A percentile compares a stretch with the other conserved stretches of the same genome.
Evolutionary conservation across 2,797 vertebrate species (phyloP).

Genomic region (Microctenopoma stevenorrisi): DNA sequence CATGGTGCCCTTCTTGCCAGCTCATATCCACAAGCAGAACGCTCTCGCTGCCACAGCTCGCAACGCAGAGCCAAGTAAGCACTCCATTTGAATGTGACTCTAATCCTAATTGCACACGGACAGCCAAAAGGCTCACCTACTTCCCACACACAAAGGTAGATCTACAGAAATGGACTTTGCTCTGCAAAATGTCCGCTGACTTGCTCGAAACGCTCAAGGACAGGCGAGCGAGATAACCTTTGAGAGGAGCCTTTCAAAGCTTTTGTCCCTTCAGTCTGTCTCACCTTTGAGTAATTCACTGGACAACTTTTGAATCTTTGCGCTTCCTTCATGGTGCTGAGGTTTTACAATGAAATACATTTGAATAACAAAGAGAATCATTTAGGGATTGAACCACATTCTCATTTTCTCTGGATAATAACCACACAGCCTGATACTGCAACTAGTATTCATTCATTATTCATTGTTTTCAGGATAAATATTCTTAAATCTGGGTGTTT

Average conservation of each 20-base stretch:
- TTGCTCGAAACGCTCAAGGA: conserved; percentile 68
- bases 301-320: conserved; percentile 69
- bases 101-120: conserved; percentile 71
- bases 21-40: conserved; percentile 61
- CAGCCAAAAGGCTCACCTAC: conserved; percentile 24
- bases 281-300: conserved; percentile 73
- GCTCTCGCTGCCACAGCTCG: conserved; percentile 52
- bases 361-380: conserved; percentile 78
- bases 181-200: conserved; percentile 67
- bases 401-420: conserved; percentile 67
- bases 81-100: conserved; percentile 71
- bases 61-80: conserved; percentile 60
- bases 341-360: conserved; percentile 68
- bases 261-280: conserved; percentile 70
- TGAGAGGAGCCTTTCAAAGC: conserved; percentile 69
- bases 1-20: conserved; percentile 64
- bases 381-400: conserved; percentile 65
- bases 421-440: conserved; percentile 46
- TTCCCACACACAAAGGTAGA: conserved; percentile 30
- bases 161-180: conserved; percentile 46
- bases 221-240: conserved; percentile 73
- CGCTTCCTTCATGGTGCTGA: conserved; percentile 63
- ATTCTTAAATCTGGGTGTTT: conserved; percentile 17
- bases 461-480: conserved; percentile 32
- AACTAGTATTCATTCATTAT: conserved; percentile 52